Evolutionary conservation across 1,140 invertebrate species (phyloP).

Genomic region (Venturia canescens): DNA sequence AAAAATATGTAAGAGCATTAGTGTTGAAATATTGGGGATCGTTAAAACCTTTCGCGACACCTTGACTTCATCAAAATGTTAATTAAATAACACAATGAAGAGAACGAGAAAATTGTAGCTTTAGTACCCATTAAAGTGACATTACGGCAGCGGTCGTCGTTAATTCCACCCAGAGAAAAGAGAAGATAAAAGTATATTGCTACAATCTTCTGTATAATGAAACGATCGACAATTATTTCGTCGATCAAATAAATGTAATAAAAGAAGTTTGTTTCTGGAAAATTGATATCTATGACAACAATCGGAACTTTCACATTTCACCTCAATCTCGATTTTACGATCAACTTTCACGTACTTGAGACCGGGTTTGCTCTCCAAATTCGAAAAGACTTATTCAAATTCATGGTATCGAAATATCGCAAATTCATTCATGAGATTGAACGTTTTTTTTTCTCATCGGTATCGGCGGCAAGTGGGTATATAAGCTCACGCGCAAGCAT

Average conservation of each 20-base stretch:
- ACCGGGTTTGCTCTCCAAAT: background rate
- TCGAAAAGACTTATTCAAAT: too few species aligned
- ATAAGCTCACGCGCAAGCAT: too few species aligned
- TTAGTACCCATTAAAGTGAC: background rate
- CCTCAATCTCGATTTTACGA: background rate
- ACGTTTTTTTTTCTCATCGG: too few species aligned
- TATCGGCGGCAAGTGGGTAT: too few species aligned
- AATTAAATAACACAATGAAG: background rate
- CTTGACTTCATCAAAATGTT: background rate
- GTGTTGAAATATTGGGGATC: background rate
- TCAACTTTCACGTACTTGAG: background rate
- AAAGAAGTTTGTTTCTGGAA: background rate
- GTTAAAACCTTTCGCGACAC: background rate
- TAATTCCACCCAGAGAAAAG: too few species aligned
- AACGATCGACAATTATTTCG: background rate
- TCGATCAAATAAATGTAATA: background rate
- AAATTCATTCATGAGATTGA: too few species aligned
- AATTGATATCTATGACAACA: too few species aligned
- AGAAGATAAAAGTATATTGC: too few species aligned
- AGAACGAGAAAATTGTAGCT: background rate
- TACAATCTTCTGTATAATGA: background rate
- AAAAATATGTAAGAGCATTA: background rate
- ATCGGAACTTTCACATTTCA: too few species aligned
- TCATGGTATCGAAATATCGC: too few species aligned
- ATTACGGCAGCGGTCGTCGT: background rate